These are phyloP conservation scores for Girardinus metallicus DNA, from an alignment of 2,797 vertebrate genomes.

Conservation along the genomic window DNA sequence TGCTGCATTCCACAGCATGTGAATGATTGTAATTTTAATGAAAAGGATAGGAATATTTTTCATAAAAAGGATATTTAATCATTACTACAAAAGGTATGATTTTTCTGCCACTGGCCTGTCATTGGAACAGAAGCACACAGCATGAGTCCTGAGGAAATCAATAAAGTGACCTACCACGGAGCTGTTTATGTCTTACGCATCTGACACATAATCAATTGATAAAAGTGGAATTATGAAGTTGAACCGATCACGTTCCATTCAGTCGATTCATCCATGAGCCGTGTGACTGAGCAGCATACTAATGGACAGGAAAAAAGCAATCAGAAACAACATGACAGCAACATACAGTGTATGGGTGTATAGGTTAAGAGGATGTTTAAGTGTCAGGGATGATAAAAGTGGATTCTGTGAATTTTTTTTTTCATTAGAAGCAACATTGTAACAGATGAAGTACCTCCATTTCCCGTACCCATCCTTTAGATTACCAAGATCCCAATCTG, in stretches of 20 bases:
- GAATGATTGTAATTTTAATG: constrained; percentile 35
- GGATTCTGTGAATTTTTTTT: not conserved
- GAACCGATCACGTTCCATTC: constrained; percentile 61
- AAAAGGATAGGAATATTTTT: constrained; percentile 48
- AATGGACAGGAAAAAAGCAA: constrained; percentile 29
- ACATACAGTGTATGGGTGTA: not conserved
- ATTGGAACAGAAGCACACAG: constrained; percentile 40
- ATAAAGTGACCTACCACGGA: constrained; percentile 60
- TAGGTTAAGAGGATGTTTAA: constrained; percentile 13
- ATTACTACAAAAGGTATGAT: constrained; percentile 15
- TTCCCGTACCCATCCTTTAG: not conserved
- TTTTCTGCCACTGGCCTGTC: constrained; percentile 32
- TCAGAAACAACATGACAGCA: constrained; percentile 22
- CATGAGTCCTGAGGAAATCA: constrained; percentile 52
- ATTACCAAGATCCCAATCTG: not conserved
- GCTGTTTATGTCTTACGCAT: constrained; percentile 58
- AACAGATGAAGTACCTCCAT: not conserved
- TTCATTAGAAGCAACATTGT: not conserved
- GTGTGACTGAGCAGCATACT: constrained; percentile 37
- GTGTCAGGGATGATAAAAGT: constrained; percentile 4
- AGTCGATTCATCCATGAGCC: constrained; percentile 27
- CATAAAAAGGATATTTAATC: constrained; percentile 49
- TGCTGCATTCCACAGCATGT: constrained; percentile 32
- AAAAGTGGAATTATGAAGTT: constrained; percentile 68
- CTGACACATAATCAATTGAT: constrained; percentile 74